Evolutionary conservation across 2,113 vertebrate species (phyloP), one percentile per base, ranked within the genome.

Genomic region (Myocastor coypus): DNA sequence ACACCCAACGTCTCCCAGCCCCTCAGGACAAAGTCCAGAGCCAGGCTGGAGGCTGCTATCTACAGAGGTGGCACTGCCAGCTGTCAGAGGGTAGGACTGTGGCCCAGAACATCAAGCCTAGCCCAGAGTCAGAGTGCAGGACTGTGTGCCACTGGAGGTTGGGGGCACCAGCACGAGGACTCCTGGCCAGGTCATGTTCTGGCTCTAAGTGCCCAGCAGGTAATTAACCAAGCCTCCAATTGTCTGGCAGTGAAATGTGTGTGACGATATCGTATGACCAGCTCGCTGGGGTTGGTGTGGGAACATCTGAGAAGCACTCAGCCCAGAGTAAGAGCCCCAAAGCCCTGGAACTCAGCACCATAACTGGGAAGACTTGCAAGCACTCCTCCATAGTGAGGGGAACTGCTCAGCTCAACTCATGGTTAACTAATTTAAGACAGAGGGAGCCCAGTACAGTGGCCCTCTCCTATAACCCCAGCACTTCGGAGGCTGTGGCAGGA

Each of bases 191-290:
- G 30, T 2, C 37, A n/a, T 10, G 4, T 78, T 77, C 83, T 46
- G 52, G 64, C 86, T 55, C 10, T 78, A 55, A 12, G 30, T n/a
- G 57, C 42, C 10, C 17, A 22, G 7, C 63, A 89, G 66, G 28
- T 71, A 57, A 83, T 87, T 34, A 20, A 94, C 28, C 28, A 46
- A 69, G 69, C 81, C 81, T 91, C 85, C 26, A 42, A 86, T 92
- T 95, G 64, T n/a, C 87, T 57, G 75, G 42, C 55, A 63, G 68
- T 63, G 71, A 95, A 91, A 89, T 8, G 13, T 20, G 4, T 22
- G 1, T 37, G 16, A 69, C 10, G 5, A 20, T 0, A 2, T 0
- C 8, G 9, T 13, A 50, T 1, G 22, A 10, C 55, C 55, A 55
- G 24, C n/a, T 37, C 77, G 20, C 59, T 17, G 13, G 37, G 61